Evolutionary conservation across 2,888 invertebrate species (phyloP), one percentile per base, ranked within the genome.

Genomic region (Aelia acuminata): DNA sequence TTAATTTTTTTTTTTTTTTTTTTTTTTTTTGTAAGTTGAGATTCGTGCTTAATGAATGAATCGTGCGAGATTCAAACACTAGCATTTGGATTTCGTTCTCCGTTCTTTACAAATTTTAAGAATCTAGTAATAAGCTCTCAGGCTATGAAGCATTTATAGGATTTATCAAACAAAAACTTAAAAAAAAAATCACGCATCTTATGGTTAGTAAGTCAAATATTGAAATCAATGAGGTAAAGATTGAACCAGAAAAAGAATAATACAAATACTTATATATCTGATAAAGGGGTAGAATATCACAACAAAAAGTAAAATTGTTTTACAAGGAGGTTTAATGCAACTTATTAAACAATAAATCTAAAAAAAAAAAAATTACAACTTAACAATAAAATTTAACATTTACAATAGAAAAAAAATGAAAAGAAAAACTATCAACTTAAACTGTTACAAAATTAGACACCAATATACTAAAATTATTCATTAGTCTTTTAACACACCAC

Each of bases 301-400:
- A 35, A 70, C 63, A 70, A n/a, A 11, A 57, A 57, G 31, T 70
- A 70, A 35, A 70, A 35, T 35, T 35, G 18, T 8, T 70, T 70
- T 70, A 70, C 35, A 70, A 35, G 31, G 35, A 35, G 31, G 63
- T 70, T 70, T 10, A 35, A 15, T 70, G 35, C 31, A 63, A 35
- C 18, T 70, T 57, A 57, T 57, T 53, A 57, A 57, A 57, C 57
- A 57, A 26, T 57, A 57, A 3, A 8, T 26, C 11, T 57, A 57
- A 57, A 57, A 57, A 57, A n/a, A 57, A 57, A 31, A n/a, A n/a
- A n/a, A n/a, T n/a, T n/a, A n/a, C n/a, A n/a, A 70, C 20, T 57
- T 8, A 70, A 70, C 35, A 70, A 70, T 70, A 70, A 18, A 15
- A 70, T 70, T 70, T 70, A 35, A 70, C 63, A 70, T 70, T 70